Conservation (phyloP, 2,113 vertebrate species). For the Tiliqua scincoides region DNA sequence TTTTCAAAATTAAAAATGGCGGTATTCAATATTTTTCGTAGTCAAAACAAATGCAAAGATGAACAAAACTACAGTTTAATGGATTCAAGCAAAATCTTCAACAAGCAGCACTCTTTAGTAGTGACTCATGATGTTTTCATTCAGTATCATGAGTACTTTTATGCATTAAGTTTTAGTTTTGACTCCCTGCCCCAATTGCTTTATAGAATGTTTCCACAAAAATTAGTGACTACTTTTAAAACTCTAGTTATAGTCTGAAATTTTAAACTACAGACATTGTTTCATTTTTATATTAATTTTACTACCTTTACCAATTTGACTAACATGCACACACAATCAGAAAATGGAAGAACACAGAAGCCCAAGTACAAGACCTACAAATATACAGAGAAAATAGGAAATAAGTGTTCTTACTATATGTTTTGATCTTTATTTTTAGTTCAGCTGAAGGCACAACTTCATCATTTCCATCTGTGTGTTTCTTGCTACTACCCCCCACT, state of each 20-base stretch:
- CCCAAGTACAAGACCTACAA: background rate
- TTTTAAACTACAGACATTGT: background rate
- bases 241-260: background rate
- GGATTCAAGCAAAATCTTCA: background rate
- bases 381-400: background rate
- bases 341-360: background rate
- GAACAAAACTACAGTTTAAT: background rate
- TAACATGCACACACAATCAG: background rate
- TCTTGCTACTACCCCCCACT: background rate
- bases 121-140: background rate
- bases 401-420: conserved; percentile 34
- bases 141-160: background rate
- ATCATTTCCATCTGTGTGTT: conserved; percentile 12
- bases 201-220: background rate
- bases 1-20: background rate
- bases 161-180: background rate
- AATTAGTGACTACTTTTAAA: background rate
- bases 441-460: conserved; percentile 25
- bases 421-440: conserved; percentile 14
- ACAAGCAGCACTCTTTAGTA: background rate
- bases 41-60: background rate
- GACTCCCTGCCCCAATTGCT: background rate
- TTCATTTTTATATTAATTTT: background rate
- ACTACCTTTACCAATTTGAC: background rate
- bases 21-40: background rate